These are phyloP conservation scores for Poeciliopsis prolifica DNA, from an alignment of 2,113 vertebrate genomes.

Conservation along the genomic window DNA sequence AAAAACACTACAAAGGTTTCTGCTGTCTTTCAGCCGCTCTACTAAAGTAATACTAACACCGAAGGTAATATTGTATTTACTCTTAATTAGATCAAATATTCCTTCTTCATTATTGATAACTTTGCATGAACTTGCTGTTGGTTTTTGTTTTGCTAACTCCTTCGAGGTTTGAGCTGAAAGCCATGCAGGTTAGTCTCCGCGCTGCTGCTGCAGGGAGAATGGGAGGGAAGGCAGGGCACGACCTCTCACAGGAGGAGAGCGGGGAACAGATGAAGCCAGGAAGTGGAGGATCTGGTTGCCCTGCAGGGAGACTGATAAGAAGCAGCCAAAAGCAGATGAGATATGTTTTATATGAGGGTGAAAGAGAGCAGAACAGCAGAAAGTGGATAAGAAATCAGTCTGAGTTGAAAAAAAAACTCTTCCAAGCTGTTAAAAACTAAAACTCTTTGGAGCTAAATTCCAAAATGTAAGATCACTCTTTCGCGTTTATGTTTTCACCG, in stretches of 20 bases:
- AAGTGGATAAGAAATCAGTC: background rate
- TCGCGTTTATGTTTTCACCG: conserved; percentile 1
- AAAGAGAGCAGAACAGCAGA: background rate
- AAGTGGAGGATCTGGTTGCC: conserved; percentile 50
- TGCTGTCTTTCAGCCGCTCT: too few species aligned
- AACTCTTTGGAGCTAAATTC: background rate
- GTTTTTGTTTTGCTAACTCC: conserved; percentile 11
- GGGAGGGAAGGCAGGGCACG: conserved; percentile 11
- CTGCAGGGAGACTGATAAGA: conserved; percentile 46
- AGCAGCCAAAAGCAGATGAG: conserved; percentile 32
- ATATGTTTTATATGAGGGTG: background rate
- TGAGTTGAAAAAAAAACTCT: background rate
- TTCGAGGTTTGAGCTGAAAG: conserved; percentile 11
- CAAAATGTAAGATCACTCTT: background rate
- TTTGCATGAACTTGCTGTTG: background rate
- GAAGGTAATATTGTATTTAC: too few species aligned
- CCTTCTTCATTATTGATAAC: background rate
- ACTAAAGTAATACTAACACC: too few species aligned
- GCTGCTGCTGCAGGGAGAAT: conserved; percentile 9
- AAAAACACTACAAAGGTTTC: too few species aligned
- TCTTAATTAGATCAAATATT: background rate
- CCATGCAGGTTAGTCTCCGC: conserved; percentile 34
- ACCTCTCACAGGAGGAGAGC: conserved; percentile 43
- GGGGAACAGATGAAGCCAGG: conserved; percentile 42
- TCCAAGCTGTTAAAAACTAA: background rate